Conservation (phyloP, 2,113 vertebrate genomes). For the Limnothrissa miodon region DNA sequence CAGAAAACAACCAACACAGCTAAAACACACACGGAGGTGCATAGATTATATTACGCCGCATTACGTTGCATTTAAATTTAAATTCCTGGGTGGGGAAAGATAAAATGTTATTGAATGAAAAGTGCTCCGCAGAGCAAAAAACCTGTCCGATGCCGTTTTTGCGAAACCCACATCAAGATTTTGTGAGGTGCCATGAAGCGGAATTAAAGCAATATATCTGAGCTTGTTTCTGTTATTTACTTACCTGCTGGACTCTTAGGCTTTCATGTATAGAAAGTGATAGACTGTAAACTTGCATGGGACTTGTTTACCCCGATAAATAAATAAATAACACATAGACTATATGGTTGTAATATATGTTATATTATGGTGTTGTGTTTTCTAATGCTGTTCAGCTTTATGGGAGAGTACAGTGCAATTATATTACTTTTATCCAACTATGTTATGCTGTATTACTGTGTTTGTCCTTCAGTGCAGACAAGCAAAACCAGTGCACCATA, state of each 20-base stretch:
- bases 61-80: background rate
- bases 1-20: constrained; percentile 40
- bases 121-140: background rate
- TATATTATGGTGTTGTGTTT: background rate
- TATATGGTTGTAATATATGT: background rate
- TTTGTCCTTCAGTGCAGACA: background rate
- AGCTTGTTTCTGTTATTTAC: background rate
- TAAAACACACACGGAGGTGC: background rate
- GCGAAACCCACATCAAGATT: background rate
- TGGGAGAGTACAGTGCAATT: too few relatives aligned
- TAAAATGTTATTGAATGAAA: constrained; percentile 16
- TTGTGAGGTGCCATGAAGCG: background rate
- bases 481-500: background rate
- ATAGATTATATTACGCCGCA: constrained; percentile 6
- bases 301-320: background rate
- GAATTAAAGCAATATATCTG: background rate
- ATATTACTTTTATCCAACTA: too few relatives aligned
- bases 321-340: background rate
- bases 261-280: background rate
- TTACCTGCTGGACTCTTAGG: background rate
- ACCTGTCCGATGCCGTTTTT: background rate
- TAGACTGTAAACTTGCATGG: background rate
- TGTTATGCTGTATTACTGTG: too few relatives aligned
- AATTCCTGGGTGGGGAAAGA: constrained; percentile 9
- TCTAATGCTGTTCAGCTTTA: too few relatives aligned